Evolutionary conservation across 1,140 invertebrate species (phyloP), one percentile per base, ranked within the genome.

Genomic region (Steinernema feltiae): DNA sequence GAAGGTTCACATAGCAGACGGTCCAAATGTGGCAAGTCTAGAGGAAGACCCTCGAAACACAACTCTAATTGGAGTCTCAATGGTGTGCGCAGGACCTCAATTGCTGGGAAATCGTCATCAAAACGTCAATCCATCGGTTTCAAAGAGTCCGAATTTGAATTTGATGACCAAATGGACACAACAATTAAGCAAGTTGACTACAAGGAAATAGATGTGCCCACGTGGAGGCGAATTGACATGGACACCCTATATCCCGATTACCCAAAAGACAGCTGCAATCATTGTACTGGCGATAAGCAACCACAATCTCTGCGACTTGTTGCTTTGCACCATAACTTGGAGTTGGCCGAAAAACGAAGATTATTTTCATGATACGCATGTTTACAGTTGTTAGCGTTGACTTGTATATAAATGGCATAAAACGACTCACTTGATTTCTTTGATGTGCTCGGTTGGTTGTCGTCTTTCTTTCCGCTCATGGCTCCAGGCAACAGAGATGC

Each of bases 161-260:
- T 63, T 27, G 53, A 63, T 27, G 53, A 63, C 24, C 53, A 63
- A 21, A 63, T 63, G 53, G 53, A 63, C 24, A 63, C 53, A 17
- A 63, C 53, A 7, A 63, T 63, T 27, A 63, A 63, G 24, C 53
- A 63, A 63, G 53, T 63, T 63, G 53, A 63, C 53, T 63, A 63
- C 24, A 63, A 63, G 24, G 53, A 63, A 27, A 63, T 63, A 7
- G 53, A 63, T 63, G 53, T 63, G 7, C 53, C 53, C 15, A 63
- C 53, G 15, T 63, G 53, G 53, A 63, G 24, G 53, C 15, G 24
- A 12, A 15, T 63, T 15, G 53, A 63, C 24, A 17, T 27, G 12
- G 53, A 63, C 24, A 3, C 53, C 12, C 2, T 27, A 3, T 63
- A 63, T 21, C 7, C 41, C 41, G n/a, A n/a, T n/a, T n/a, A 46